phyloP scores from a whole-genome alignment of 2,888 invertebrate genomes.

The Trichacis sp. region DNA sequence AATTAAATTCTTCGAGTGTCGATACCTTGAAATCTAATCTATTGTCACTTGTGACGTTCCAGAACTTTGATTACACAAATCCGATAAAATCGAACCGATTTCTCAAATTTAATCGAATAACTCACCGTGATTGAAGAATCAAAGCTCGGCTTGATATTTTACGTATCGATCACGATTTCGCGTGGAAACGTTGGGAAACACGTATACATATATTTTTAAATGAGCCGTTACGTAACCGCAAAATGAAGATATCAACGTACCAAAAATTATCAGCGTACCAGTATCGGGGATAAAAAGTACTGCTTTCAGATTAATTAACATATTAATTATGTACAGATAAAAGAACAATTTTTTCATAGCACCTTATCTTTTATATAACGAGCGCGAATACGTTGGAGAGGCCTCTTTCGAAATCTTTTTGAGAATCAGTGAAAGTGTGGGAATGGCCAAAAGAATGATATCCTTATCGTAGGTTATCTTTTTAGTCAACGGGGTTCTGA shows the following conservation, averaged over 20 bases:
- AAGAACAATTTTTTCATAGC: neutral
- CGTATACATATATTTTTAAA: no score
- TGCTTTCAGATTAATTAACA: neutral
- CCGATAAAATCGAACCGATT: no score
- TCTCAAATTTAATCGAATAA: no score
- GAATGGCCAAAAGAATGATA: constrained; percentile 17
- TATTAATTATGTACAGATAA: neutral
- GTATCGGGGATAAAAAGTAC: neutral
- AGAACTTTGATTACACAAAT: neutral
- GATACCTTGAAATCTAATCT: neutral
- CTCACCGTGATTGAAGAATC: no score
- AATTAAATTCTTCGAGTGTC: neutral
- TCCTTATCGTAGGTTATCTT: constrained; percentile 33
- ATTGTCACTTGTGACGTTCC: neutral
- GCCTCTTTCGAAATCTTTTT: neutral
- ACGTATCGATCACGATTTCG: no score
- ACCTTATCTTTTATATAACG: neutral
- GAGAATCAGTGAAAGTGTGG: constrained; percentile 14
- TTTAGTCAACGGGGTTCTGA: constrained; percentile 4
- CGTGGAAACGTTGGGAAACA: no score
- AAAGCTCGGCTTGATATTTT: no score
- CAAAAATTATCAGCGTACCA: neutral
- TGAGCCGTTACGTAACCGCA: neutral
- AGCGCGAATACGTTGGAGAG: neutral
- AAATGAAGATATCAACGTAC: neutral